These are phyloP conservation scores for Galendromus occidentalis DNA, from an alignment of 1,140 invertebrate species.

Conservation along the genomic window DNA sequence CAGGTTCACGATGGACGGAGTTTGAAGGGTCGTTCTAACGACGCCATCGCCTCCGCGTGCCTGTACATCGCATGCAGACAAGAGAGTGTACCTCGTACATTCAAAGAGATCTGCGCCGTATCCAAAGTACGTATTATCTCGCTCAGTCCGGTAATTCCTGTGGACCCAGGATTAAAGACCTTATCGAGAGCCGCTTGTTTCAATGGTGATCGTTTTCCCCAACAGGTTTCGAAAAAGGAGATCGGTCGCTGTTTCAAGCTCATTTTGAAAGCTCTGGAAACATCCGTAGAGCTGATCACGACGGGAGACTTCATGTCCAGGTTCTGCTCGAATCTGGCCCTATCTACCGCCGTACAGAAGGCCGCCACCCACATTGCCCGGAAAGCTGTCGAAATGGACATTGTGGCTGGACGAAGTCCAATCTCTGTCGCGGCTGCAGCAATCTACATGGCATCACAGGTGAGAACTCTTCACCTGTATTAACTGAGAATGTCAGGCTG, in stretches of 20 bases:
- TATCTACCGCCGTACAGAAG: slow-evolving; percentile 77
- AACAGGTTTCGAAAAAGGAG: slow-evolving; percentile 94
- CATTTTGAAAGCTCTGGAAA: slow-evolving; percentile 72
- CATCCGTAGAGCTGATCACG: slow-evolving; percentile 90
- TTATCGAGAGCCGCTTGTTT: slow-evolving; percentile 14
- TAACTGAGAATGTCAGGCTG: too few species aligned
- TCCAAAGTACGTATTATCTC: slow-evolving; percentile 15
- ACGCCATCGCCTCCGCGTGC: slow-evolving; percentile 95
- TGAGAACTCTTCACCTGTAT: too few species aligned
- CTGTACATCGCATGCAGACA: slow-evolving; percentile 97
- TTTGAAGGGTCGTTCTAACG: slow-evolving; percentile 78
- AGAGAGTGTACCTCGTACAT: slow-evolving; percentile 92
- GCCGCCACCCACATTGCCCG: slow-evolving; percentile 90
- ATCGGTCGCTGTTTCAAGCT: slow-evolving; percentile 91
- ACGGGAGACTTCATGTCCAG: slow-evolving; percentile 89
- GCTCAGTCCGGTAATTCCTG: too few species aligned
- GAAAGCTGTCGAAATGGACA: slow-evolving; percentile 87
- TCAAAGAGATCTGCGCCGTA: slow-evolving; percentile 38
- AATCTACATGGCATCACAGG: slow-evolving; percentile 98
- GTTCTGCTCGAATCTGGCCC: slow-evolving; percentile 39
- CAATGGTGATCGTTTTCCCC: slow-evolving; percentile 73
- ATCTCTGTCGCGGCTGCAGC: slow-evolving; percentile 97
- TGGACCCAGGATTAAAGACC: background rate
- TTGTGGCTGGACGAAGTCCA: slow-evolving; percentile 90
- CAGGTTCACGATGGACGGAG: slow-evolving; percentile 95